Evolutionary conservation across 2,113 vertebrate species (phyloP).

Genomic region (Collichthys lucidus): DNA sequence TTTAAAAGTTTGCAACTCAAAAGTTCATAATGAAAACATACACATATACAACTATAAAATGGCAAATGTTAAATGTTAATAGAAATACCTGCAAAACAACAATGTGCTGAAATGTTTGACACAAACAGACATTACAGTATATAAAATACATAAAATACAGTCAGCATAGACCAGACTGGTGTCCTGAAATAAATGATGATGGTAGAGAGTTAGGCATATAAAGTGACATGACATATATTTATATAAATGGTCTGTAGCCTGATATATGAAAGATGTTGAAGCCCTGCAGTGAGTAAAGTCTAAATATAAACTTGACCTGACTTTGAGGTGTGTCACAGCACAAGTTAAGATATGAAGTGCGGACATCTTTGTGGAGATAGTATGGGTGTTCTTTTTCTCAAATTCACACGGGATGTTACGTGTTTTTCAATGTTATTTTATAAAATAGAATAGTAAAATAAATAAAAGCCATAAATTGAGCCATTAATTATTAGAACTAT

Average conservation of each 20-base stretch:
- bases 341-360: background rate
- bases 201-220: background rate
- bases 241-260: background rate
- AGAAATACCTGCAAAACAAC: too few species aligned
- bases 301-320: background rate
- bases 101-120: too few species aligned
- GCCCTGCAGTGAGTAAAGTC: background rate
- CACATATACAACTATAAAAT: too few species aligned
- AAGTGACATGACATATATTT: background rate
- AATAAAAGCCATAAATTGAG: too few species aligned
- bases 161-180: background rate
- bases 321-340: background rate
- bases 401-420: too few species aligned
- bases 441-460: too few species aligned
- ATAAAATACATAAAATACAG: too few species aligned
- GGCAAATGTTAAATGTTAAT: too few species aligned
- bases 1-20: too few species aligned
- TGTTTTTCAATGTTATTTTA: background rate
- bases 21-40: too few species aligned
- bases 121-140: too few species aligned
- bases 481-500: too few species aligned
- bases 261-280: background rate
- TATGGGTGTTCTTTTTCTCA: background rate
- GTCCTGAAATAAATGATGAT: background rate
- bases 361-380: background rate